Evolutionary conservation across 2,113 vertebrate species (phyloP).

Genomic region (Silurus asotus): DNA sequence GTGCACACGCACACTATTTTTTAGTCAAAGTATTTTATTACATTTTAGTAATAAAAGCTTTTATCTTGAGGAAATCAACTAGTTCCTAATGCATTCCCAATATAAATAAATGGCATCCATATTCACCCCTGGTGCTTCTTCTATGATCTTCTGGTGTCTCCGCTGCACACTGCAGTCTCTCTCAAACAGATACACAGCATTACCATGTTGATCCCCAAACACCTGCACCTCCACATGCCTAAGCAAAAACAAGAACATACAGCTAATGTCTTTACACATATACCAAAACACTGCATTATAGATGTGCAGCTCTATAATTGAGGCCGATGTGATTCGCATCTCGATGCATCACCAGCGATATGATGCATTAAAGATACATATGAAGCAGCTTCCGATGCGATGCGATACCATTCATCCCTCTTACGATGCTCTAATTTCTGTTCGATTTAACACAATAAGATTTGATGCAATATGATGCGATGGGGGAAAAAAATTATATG

Average conservation of each 20-base stretch:
- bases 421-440: no score
- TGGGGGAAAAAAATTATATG: no score
- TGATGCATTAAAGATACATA: no score
- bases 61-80: neutral
- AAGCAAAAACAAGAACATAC: conserved; percentile 36
- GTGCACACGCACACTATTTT: conserved; percentile 2
- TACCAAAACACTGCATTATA: neutral
- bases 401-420: no score
- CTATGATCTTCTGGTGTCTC: conserved; percentile 97
- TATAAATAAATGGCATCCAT: neutral
- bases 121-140: conserved; percentile 95
- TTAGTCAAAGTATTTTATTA: neutral
- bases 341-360: no score
- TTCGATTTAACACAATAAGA: no score
- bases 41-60: neutral
- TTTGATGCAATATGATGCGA: no score
- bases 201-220: conserved; percentile 94
- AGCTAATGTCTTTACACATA: neutral
- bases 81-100: neutral
- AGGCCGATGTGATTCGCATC: no score
- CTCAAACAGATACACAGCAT: conserved; percentile 93
- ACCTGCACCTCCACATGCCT: conserved; percentile 98
- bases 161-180: conserved; percentile 97
- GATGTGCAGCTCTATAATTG: no score
- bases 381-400: no score